Evolutionary conservation across 2,113 vertebrate species (phyloP).

Genomic region (Orthonyx spaldingii): DNA sequence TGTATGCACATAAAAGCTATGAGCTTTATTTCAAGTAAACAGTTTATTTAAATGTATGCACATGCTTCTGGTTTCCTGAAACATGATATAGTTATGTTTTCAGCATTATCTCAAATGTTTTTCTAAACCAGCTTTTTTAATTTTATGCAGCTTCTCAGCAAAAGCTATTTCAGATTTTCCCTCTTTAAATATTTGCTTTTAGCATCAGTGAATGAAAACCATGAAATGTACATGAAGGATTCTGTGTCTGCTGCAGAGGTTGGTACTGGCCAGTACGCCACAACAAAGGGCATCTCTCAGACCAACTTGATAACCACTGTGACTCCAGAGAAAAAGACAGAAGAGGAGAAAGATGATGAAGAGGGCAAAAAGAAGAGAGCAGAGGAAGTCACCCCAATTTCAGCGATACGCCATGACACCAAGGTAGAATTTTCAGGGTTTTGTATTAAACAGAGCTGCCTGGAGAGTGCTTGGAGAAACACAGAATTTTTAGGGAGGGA

Average conservation of each 20-base stretch:
- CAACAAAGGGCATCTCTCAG: conserved; percentile 85
- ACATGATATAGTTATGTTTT: neutral
- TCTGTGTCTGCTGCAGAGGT: conserved; percentile 87
- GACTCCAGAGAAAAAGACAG: conserved; percentile 89
- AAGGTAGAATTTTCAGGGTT: conserved; percentile 81
- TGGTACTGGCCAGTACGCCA: conserved; percentile 87
- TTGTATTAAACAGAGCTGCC: neutral
- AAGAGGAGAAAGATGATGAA: conserved; percentile 86
- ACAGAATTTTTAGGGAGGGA: neutral
- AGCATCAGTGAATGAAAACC: conserved; percentile 92
- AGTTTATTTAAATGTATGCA: conserved; percentile 24
- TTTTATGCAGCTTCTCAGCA: conserved; percentile 46
- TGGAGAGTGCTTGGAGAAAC: neutral
- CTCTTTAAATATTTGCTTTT: conserved; percentile 78
- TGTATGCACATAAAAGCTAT: conserved; percentile 1
- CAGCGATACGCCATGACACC: conserved; percentile 76
- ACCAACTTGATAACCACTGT: conserved; percentile 90
- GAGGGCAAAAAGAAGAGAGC: conserved; percentile 67
- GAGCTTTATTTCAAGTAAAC: conserved; percentile 10
- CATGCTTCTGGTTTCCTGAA: conserved; percentile 34
- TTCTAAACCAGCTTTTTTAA: conserved; percentile 49
- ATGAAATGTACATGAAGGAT: conserved; percentile 93
- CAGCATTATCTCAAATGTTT: conserved; percentile 16
- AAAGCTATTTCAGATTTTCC: conserved; percentile 63
- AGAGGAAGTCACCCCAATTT: conserved; percentile 71